Conservation (phyloP, 2,797 vertebrate species). For the Acipenser transmontanus region DNA sequence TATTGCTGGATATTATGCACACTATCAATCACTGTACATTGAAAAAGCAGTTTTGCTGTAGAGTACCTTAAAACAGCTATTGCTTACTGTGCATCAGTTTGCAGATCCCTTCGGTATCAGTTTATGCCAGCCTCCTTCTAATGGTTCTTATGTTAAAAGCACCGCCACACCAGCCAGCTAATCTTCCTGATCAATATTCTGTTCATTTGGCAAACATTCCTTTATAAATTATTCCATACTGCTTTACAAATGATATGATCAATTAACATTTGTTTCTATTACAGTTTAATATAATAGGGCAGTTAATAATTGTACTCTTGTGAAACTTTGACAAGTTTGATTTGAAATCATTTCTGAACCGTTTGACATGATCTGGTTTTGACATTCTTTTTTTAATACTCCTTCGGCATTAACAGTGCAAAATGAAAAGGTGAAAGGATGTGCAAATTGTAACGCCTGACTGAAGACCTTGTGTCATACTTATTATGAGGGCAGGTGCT, state of each 20-base stretch:
- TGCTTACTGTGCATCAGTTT: not conserved
- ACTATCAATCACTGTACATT: not conserved
- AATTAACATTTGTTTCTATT: not conserved
- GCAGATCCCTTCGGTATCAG: not conserved
- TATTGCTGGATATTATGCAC: not conserved
- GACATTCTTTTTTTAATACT: not conserved
- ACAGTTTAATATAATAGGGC: not conserved
- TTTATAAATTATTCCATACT: not conserved
- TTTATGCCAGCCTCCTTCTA: no score
- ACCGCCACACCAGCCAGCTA: not conserved
- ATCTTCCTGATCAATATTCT: not conserved
- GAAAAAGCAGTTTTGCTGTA: not conserved
- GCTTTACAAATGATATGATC: not conserved
- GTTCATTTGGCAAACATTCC: not conserved
- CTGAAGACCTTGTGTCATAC: no score
- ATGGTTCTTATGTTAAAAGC: not conserved
- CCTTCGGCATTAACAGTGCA: not conserved
- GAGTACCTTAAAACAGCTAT: not conserved
- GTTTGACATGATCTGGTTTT: not conserved
- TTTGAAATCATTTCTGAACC: not conserved
- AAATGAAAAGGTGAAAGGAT: not conserved
- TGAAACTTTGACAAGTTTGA: no score
- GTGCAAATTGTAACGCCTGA: no score
- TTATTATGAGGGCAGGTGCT: no score
- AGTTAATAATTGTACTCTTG: no score